Evolutionary conservation across 2,888 invertebrate species (phyloP), one percentile per base, ranked within the genome.

Genomic region (Antheraea assamensis): DNA sequence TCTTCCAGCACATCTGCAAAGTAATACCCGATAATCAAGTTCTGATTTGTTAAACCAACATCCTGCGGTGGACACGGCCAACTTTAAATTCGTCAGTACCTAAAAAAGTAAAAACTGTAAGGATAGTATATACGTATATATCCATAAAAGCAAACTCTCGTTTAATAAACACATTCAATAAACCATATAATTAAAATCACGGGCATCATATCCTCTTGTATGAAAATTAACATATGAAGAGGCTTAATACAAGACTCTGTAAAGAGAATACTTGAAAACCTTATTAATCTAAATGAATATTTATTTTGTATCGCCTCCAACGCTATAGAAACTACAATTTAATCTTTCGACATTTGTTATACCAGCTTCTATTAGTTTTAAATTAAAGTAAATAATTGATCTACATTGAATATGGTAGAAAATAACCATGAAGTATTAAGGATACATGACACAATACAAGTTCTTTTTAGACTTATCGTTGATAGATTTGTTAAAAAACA

Each of bases 201-300:
- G 71, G 19, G 30, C n/a, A 24, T 74, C 76, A 76, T 77, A 76
- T 75, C 73, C 74, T 77, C 75, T 72, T 76, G 75, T 73, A 75
- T 78, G 73, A 71, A 74, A 78, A 82, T 82, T n/a, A n/a, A n/a
- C n/a, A n/a, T n/a, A n/a, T n/a, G n/a, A n/a, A n/a, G 79, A 74
- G 73, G 76, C 74, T 80, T 66, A 77, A 78, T 76, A 77, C 72
- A 79, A 76, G 75, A 82, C 78, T 80, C 76, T 79, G 77, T 82
- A 80, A 81, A 80, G 83, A 81, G 78, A 84, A 78, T 81, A 79
- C 74, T 78, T 75, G 78, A 72, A 75, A 78, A 77, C 77, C 77
- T 76, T 81, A 78, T 79, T 81, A 78, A 75, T 75, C 75, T 74
- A 74, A 76, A 83, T 85, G 84, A 82, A 85, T 85, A 85, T 85